Conservation (phyloP, 1,140 invertebrate species). For the Bacillus rossius region DNA sequence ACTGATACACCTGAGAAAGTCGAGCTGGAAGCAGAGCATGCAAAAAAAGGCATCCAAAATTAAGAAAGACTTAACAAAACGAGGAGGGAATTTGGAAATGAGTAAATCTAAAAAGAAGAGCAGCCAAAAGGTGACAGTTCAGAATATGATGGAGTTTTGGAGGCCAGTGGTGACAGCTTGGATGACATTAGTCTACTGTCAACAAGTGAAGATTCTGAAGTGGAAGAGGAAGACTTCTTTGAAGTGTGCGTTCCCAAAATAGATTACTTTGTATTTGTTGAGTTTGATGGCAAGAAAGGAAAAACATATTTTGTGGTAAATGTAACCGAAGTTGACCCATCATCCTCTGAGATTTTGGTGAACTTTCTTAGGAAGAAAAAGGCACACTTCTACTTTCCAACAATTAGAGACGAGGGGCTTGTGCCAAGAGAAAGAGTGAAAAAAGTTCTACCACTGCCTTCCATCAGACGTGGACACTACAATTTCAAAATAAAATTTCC, state of each 20-base stretch:
- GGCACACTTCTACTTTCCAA: no score
- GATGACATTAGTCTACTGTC: background rate
- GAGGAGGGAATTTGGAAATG: conserved; percentile 2
- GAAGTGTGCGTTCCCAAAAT: background rate
- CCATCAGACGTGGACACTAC: no score
- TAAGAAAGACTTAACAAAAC: background rate
- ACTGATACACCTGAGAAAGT: no score
- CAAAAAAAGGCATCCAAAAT: background rate
- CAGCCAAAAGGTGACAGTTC: background rate
- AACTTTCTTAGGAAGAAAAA: no score
- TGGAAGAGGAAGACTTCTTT: conserved; percentile 6
- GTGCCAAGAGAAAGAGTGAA: no score
- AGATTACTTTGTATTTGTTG: background rate
- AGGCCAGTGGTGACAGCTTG: background rate
- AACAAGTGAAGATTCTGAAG: conserved; percentile 2
- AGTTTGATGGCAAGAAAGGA: conserved; percentile 1
- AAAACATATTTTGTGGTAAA: conserved; percentile 1
- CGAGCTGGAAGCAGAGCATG: background rate
- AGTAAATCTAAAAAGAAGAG: background rate
- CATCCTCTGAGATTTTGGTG: no score
- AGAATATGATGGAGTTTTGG: background rate
- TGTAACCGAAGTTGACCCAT: background rate
- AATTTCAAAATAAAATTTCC: no score
- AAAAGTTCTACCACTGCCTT: no score
- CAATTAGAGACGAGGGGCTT: no score